Evolutionary conservation across 2,797 vertebrate species (phyloP).

Genomic region (Erpetoichthys calabaricus): DNA sequence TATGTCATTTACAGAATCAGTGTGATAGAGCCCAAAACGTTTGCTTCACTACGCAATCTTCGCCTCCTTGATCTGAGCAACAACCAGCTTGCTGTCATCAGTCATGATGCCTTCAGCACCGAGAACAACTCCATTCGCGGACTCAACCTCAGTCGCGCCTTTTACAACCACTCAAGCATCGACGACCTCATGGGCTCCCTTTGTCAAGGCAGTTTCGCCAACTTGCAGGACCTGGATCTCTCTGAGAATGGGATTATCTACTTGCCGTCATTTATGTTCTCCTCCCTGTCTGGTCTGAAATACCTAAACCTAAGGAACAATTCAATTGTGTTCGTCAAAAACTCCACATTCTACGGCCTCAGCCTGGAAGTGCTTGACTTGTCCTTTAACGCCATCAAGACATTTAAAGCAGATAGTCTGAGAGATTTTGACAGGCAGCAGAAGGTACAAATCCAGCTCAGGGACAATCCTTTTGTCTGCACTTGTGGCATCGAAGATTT

Average conservation of each 20-base stretch:
- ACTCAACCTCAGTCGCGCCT: conserved; percentile 49
- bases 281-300: conserved; percentile 38
- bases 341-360: conserved; percentile 45
- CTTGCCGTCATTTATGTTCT: conserved; percentile 46
- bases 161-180: conserved; percentile 45
- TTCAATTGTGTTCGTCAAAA: conserved; percentile 42
- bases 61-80: conserved; percentile 50
- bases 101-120: conserved; percentile 50
- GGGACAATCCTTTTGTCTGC: conserved; percentile 47
- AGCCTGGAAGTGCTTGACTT: conserved; percentile 46
- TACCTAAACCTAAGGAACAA: conserved; percentile 41
- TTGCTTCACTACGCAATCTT: conserved; percentile 43
- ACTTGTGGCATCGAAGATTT: conserved; percentile 44
- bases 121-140: conserved; percentile 46
- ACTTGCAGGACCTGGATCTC: conserved; percentile 50
- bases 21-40: conserved; percentile 43
- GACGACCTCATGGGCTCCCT: conserved; percentile 46
- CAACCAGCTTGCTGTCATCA: conserved; percentile 50
- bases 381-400: conserved; percentile 37
- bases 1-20: conserved; percentile 35
- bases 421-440: conserved; percentile 33
- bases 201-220: conserved; percentile 44
- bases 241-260: conserved; percentile 46
- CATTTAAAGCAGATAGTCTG: conserved; percentile 29
- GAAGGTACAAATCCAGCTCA: conserved; percentile 28